These are phyloP conservation scores for Melieria picta DNA, from an alignment of 2,888 invertebrate species.

Conservation along the genomic window DNA sequence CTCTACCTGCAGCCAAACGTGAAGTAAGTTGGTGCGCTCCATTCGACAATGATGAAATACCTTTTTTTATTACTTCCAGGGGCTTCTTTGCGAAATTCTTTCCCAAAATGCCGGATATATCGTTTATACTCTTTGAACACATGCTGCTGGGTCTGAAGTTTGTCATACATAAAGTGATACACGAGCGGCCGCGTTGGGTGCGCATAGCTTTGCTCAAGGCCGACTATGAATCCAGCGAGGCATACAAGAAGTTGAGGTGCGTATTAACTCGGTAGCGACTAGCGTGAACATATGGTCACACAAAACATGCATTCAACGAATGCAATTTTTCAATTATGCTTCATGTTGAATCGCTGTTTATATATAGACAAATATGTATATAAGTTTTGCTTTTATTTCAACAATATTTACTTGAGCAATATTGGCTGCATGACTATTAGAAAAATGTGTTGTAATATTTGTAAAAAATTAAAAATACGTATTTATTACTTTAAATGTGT, in stretches of 20 bases:
- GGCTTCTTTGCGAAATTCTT: constrained; percentile 59
- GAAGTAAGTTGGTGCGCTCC: constrained; percentile 55
- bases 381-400: background rate
- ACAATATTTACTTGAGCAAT: background rate
- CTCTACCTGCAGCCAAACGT: constrained; percentile 76
- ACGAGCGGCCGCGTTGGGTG: constrained; percentile 77
- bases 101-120: constrained; percentile 59
- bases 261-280: constrained; percentile 20
- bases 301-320: too few relatives aligned
- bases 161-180: constrained; percentile 74
- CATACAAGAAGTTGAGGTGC: constrained; percentile 68
- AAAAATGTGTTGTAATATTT: too few relatives aligned
- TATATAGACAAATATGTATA: too few relatives aligned
- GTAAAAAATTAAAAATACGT: background rate
- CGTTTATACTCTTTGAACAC: constrained; percentile 78
- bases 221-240: constrained; percentile 73
- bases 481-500: background rate
- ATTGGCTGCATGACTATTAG: too few relatives aligned
- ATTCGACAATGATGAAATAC: constrained; percentile 8
- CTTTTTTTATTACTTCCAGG: constrained; percentile 44
- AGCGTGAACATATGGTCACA: too few relatives aligned
- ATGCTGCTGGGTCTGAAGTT: constrained; percentile 73
- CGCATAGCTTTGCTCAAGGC: constrained; percentile 72
- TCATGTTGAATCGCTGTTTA: too few relatives aligned
- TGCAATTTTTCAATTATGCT: background rate